Conservation (phyloP, 2,888 invertebrate genomes). For the Nudaria mundana region DNA sequence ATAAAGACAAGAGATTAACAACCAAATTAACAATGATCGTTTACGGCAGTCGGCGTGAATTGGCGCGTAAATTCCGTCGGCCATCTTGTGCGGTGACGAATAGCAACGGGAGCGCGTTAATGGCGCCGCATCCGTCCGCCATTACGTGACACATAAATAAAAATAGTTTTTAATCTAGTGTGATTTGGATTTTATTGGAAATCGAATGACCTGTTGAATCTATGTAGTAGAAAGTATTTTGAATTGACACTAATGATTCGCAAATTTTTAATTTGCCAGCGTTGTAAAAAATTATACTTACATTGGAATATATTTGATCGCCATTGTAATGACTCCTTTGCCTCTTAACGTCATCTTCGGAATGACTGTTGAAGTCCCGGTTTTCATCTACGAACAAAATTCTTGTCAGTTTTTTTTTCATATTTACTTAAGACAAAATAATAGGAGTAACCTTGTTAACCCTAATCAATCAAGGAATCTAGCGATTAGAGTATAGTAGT, state of each 20-base stretch:
- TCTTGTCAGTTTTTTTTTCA: too few species aligned
- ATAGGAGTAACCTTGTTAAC: too few species aligned
- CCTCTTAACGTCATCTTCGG: slow-evolving; percentile 93
- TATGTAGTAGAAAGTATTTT: too few species aligned
- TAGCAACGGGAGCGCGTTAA: slow-evolving; percentile 43
- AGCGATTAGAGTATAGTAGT: too few species aligned
- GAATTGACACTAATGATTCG: too few species aligned
- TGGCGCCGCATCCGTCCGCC: slow-evolving; percentile 49
- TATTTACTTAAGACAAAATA: too few species aligned
- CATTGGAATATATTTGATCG: slow-evolving; percentile 94
- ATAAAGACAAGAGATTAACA: slow-evolving; percentile 11
- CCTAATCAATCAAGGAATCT: too few species aligned
- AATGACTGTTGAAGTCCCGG: slow-evolving; percentile 92
- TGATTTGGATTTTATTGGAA: slow-evolving; percentile 17
- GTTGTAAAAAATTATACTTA: slow-evolving; percentile 76
- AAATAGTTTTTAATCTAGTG: slow-evolving; percentile 28
- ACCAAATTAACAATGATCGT: slow-evolving; percentile 12
- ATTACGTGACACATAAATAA: slow-evolving; percentile 36
- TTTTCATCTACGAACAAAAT: slow-evolving; percentile 87
- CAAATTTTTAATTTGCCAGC: not conserved
- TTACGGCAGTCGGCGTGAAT: slow-evolving; percentile 39
- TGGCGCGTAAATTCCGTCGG: slow-evolving; percentile 51
- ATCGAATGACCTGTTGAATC: not conserved
- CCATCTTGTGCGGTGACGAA: slow-evolving; percentile 56
- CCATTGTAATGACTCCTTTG: slow-evolving; percentile 94